Percentiles rank a stretch among this genome's conserved stretches.
These are phyloP conservation scores for Beris morrisii DNA, from an alignment of 2,888 invertebrate species.

Conservation along the genomic window DNA sequence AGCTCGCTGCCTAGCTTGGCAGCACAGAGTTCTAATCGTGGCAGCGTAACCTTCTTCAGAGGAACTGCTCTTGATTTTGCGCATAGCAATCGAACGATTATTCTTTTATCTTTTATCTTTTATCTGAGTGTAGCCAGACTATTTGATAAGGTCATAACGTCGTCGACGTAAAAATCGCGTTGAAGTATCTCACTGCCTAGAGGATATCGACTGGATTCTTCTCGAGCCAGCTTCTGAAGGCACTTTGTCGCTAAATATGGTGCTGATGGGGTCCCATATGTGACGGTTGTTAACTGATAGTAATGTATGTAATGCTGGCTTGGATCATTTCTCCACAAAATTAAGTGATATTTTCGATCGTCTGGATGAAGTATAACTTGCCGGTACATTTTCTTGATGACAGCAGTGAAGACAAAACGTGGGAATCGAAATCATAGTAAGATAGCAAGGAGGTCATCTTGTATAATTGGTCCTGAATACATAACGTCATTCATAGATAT, in stretches of 20 bases:
- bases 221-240: constrained; percentile 53
- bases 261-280: constrained; percentile 43
- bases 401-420: neutral
- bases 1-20: neutral
- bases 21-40: constrained; percentile 3
- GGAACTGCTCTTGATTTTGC: neutral
- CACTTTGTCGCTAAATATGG: constrained; percentile 52
- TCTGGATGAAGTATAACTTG: too few species aligned
- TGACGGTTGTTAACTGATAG: constrained; percentile 40
- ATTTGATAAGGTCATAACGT: constrained; percentile 48
- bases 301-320: constrained; percentile 51
- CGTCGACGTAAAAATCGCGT: constrained; percentile 57
- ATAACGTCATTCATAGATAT: neutral
- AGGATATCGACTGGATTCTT: constrained; percentile 59
- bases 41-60: neutral
- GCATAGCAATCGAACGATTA: neutral
- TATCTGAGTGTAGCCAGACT: neutral
- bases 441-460: constrained; percentile 4
- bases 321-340: constrained; percentile 49
- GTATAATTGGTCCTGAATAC: neutral
- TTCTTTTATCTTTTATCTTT: too few species aligned
- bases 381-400: neutral
- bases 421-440: neutral
- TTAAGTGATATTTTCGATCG: constrained; percentile 45
- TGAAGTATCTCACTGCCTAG: constrained; percentile 55